Evolutionary conservation across 1,140 invertebrate species (phyloP), one percentile per base, ranked within the genome.

Genomic region (Cotesia vestalis): DNA sequence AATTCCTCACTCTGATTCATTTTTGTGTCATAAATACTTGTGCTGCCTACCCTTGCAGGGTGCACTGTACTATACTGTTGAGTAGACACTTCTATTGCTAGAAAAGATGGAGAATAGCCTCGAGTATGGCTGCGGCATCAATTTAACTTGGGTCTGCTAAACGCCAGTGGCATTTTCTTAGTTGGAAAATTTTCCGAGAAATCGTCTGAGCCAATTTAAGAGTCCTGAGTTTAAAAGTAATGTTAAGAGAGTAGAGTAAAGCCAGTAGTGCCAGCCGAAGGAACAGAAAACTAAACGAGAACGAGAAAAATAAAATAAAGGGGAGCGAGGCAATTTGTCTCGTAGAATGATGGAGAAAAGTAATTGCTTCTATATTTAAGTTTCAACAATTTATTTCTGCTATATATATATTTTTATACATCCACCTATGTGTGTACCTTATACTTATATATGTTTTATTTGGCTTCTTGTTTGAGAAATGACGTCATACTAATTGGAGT

Each of bases 331-430:
- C 61, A 71, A 71, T 71, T 71, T 71, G 69, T 71, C 69, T 40
- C 40, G 51, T 34, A 61, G 69, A 51, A 17, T 34, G 51, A 64
- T 20, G n/a, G 36, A 57, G 36, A 38, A 55, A 63, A 64, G 69
- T 71, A 71, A 71, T 71, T 71, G 69, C 46, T 71, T 64, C 69
- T 71, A 71, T 66, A 64, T 71, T 71, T 66, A 64, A 46, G 52
- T 20, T 64, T 38, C 12, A 36, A 71, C 52, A 35, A 71, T 64
- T 71, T 66, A 64, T 64, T 71, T 64, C 27, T 35, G 4, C 35
- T 14, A n/a, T 14, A 46, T 46, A 40, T 40, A 46, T 11, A 46
- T 46, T 11, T 46, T 9, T 11, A 46, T 46, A 6, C 40, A 46
- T 27, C 27, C 5, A 46, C 40, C 40, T 46, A 46, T 46, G 11